phyloP scores from a whole-genome alignment of 1,140 invertebrate genomes.

The Eupeodes corollae region DNA sequence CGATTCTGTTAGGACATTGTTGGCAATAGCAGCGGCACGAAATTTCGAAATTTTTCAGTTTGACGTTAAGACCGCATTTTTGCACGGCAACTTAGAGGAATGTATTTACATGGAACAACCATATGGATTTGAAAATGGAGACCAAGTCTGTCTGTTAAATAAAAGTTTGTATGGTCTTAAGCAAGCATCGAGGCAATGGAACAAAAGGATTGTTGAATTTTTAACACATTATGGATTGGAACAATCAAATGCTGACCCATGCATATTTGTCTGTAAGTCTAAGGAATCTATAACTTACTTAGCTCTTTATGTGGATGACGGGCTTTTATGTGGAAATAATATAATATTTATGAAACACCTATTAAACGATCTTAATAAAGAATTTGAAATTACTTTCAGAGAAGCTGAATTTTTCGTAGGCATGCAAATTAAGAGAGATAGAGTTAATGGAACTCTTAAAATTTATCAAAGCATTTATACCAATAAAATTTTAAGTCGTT shows the following conservation, averaged over 20 bases:
- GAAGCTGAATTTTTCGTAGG: not conserved
- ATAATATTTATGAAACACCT: not conserved
- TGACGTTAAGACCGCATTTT: slow-evolving; percentile 30
- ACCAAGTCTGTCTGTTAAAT: slow-evolving; percentile 22
- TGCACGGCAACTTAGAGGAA: slow-evolving; percentile 31
- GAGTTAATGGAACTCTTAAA: not conserved
- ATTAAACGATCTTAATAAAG: not conserved
- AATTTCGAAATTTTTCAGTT: slow-evolving; percentile 20
- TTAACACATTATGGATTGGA: slow-evolving; percentile 7
- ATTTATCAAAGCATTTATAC: not conserved
- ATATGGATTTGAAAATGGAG: slow-evolving; percentile 10
- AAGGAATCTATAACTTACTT: not conserved
- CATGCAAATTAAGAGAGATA: not conserved
- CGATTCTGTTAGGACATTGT: slow-evolving; percentile 16
- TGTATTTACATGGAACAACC: slow-evolving; percentile 34
- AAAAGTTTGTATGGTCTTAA: slow-evolving; percentile 38
- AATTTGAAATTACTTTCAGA: not conserved
- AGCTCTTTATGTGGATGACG: slow-evolving; percentile 16
- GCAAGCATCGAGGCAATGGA: slow-evolving; percentile 36
- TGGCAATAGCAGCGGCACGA: slow-evolving; percentile 13
- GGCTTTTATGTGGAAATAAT: slow-evolving; percentile 10
- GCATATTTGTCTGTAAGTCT: slow-evolving; percentile 2
- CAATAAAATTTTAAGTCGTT: not conserved
- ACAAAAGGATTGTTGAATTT: slow-evolving; percentile 15
- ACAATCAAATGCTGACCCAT: slow-evolving; percentile 14